phyloP scores from a whole-genome alignment of 1,140 invertebrate genomes.

The Drosophila kepulauana region DNA sequence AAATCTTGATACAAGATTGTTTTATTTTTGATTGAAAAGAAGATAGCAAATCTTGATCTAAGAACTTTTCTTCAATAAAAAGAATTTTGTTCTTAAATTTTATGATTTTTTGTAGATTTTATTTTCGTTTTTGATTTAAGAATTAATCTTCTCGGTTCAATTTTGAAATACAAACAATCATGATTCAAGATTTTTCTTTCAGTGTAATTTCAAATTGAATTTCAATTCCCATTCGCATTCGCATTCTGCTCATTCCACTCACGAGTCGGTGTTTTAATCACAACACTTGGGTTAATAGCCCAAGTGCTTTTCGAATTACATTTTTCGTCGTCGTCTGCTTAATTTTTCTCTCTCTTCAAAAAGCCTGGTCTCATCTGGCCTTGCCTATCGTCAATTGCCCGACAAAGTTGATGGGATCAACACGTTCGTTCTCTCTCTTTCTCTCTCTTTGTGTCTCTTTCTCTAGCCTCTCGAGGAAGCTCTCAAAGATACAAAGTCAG shows the following conservation, averaged over 20 bases:
- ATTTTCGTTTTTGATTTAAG: too few relatives aligned
- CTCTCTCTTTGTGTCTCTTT: not conserved
- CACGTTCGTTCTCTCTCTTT: not conserved
- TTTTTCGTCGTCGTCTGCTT: not conserved
- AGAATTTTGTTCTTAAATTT: too few relatives aligned
- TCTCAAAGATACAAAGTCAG: not conserved
- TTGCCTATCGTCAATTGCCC: slow-evolving; percentile 21
- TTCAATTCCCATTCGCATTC: slow-evolving; percentile 18
- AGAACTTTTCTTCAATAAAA: too few relatives aligned
- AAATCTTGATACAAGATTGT: too few relatives aligned
- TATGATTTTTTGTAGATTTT: too few relatives aligned
- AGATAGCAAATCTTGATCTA: too few relatives aligned
- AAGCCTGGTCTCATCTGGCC: slow-evolving; percentile 19
- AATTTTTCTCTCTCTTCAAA: slow-evolving; percentile 5
- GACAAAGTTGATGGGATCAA: slow-evolving; percentile 29
- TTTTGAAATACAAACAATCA: too few relatives aligned
- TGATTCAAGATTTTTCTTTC: too few relatives aligned
- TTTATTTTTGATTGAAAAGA: too few relatives aligned
- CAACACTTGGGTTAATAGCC: not conserved
- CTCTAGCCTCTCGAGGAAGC: slow-evolving; percentile 21
- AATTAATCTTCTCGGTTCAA: too few relatives aligned
- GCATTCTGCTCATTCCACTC: not conserved
- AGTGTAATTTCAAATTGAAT: slow-evolving; percentile 28
- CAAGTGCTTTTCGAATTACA: slow-evolving; percentile 2
- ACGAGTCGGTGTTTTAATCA: not conserved